phyloP scores from a whole-genome alignment of 2,888 invertebrate species.

The Elysia crispata region DNA sequence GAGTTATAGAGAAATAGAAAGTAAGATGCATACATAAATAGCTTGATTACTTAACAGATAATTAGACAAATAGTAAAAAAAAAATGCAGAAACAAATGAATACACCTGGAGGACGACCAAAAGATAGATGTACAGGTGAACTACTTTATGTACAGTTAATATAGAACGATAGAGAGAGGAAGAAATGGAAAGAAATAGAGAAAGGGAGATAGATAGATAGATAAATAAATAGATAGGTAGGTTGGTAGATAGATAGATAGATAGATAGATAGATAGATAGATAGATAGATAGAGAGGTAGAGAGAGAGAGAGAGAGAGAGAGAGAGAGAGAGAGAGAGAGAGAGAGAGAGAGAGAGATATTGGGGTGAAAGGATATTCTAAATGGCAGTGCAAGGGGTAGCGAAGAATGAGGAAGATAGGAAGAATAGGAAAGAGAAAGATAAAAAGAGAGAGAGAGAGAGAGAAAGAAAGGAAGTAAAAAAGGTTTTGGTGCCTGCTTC shows the following conservation, averaged over 20 bases:
- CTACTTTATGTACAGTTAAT: no score
- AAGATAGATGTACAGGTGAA: no score
- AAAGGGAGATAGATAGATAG: not conserved
- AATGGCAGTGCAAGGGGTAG: no score
- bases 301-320: slow-evolving; percentile 15
- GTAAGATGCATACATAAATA: not conserved
- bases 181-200: not conserved
- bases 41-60: no score
- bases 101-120: no score
- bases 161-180: not conserved
- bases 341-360: not conserved
- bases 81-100: no score
- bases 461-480: not conserved
- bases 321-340: slow-evolving; percentile 13
- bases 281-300: slow-evolving; percentile 20
- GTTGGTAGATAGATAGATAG: not conserved
- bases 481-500: no score
- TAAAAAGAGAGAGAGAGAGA: slow-evolving; percentile 15
- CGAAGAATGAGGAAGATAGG: no score
- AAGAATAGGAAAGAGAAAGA: no score
- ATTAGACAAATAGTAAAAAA: no score
- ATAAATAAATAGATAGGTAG: slow-evolving; percentile 2
- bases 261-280: slow-evolving; percentile 22
- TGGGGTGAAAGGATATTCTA: no score
- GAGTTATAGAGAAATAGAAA: slow-evolving; percentile 10